Evolutionary conservation across 2,888 invertebrate genomes (phyloP), one percentile per base, ranked within the genome.

Genomic region (Napeogenes inachia): DNA sequence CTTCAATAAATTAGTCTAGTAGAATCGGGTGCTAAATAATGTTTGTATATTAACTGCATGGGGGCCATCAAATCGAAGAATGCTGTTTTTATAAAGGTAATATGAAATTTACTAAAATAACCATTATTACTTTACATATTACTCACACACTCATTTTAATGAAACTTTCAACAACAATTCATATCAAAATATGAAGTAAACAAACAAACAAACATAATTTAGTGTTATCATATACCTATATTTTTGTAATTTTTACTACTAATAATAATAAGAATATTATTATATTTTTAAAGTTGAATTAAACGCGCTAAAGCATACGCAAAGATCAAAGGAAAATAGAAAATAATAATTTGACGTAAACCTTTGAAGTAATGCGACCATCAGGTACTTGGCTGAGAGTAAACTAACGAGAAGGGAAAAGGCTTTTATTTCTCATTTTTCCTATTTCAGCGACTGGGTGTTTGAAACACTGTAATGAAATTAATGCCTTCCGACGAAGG

Each of bases 31-130:
- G 56, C 65, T 65, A 61, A 45, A 60, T 57, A 66, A 79, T 77
- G 77, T 73, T 75, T 73, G 63, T 75, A 72, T 72, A 70, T 66
- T 80, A 79, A 82, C 76, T 89, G 86, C 73, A 90, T 89, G 90
- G 89, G 90, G 87, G 84, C 82, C 83, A 81, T 81, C 81, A 88
- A 87, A 79, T 89, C 89, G 75, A 89, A 86, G 77, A 77, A 79
- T 81, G 82, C 81, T 71, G 82, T 70, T 67, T 81, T 81, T 68
- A 64, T 81, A 62, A 83, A 87, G 88, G 89, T 88, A 87, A 75
- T 68, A 64, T 71, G 64, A 54, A 56, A 60, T 61, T 67, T 3
- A 21, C 12, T 30, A 30, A 50, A 21, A 21, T 21, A 21, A 1
- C 1, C 21, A 21, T 21, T 21, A 21, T 21, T 21, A 21, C 1